phyloP scores from a whole-genome alignment of 2,113 vertebrate genomes.

The Neogobius melanostomus region DNA sequence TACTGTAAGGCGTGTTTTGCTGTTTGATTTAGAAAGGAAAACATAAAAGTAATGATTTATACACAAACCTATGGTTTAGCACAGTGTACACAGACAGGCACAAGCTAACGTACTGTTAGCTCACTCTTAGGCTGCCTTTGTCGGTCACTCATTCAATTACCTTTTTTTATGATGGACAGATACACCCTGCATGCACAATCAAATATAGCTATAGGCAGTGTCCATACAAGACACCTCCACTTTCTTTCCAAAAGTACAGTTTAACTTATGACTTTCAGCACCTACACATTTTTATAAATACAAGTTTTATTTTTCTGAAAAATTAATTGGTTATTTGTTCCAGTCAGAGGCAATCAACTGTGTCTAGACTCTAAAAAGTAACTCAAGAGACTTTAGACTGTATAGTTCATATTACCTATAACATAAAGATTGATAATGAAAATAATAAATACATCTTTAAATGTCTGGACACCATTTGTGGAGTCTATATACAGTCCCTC shows the following conservation, averaged over 20 bases:
- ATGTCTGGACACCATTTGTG: no score
- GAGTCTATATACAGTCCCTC: no score
- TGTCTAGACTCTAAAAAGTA: no score
- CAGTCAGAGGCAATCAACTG: no score
- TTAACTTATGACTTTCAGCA: background rate
- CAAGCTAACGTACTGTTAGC: background rate
- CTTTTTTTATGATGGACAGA: constrained; percentile 38
- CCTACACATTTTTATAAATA: background rate
- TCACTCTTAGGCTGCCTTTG: constrained; percentile 7
- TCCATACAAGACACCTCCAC: constrained; percentile 7
- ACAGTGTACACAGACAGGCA: constrained; percentile 5
- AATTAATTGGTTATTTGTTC: no score
- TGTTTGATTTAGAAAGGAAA: background rate
- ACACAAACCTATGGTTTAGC: background rate
- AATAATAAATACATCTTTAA: no score
- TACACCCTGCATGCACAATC: constrained; percentile 43
- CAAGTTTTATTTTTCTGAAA: no score
- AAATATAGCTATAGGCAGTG: constrained; percentile 18
- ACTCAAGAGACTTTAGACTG: no score
- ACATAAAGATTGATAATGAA: no score
- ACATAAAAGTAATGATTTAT: no score
- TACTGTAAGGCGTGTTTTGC: background rate
- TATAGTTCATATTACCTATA: no score
- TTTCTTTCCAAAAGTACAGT: constrained; percentile 5
- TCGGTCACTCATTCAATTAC: constrained; percentile 16